Evolutionary conservation across 2,888 invertebrate genomes (phyloP), one percentile per base, ranked within the genome.

Genomic region (Ommatoiulus sabulosus): DNA sequence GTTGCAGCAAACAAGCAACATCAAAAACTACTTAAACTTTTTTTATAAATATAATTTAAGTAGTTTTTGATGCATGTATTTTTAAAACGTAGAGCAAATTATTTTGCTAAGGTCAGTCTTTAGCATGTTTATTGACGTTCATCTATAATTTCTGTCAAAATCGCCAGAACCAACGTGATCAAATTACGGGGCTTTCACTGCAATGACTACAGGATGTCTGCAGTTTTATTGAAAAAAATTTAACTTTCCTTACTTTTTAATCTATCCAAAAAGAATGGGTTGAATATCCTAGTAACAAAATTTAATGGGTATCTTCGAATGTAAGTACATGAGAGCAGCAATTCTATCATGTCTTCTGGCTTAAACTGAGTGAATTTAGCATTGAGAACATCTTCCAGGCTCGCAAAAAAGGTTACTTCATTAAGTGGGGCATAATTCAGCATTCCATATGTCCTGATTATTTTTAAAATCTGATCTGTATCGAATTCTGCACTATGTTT

Each of bases 301-400:
- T 94, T 94, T 5, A 94, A 90, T 6, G 96, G 95, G 92, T 94
- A 94, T 91, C 94, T 94, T 87, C 94, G 93, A 46, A 95, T 91
- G 92, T 95, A 96, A 87, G 95, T 93, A 91, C 94, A 95, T 10
- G 95, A 94, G n/a, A 95, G 92, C 89, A 95, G 92, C 89, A 95
- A 93, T 89, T 95, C 94, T 72, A 95, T 92, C 12, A 95, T 92
- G 91, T 95, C 94, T 90, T 94, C 93, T 46, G 94, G 92, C 89
- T 93, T 93, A 89, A 96, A 93, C 91, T 94, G 94, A 6, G 93
- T 91, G 92, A 95, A 95, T 89, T 94, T 94, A 35, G 93, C 92
- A 85, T 93, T 91, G n/a, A 96, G 91, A 84, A 93, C 92, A 24
- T 92, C 92, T 91, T 95, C 95, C 84, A 94, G 92, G 6, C 92